Percentiles rank a stretch among this genome's conserved stretches.
phyloP scores from a whole-genome alignment of 35 echinoderm and acorn worm genomes.

The Apostichopus japonicus region DNA sequence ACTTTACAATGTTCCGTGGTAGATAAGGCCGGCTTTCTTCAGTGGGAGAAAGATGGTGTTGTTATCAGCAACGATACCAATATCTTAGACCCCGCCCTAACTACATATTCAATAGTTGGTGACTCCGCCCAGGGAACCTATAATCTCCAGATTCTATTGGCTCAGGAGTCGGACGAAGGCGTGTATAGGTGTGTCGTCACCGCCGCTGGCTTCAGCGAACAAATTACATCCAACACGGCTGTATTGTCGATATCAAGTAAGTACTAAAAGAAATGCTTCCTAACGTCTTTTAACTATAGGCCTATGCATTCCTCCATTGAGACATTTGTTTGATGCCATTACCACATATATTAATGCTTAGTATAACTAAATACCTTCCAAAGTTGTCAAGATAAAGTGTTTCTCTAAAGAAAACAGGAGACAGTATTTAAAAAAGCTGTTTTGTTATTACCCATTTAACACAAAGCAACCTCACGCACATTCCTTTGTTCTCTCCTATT shows the following conservation, averaged over 20 bases:
- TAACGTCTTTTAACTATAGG: too few species aligned
- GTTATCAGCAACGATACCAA: conserved; percentile 72
- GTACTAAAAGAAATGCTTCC: not conserved
- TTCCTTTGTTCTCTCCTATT: not conserved
- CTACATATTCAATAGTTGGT: conserved; percentile 75
- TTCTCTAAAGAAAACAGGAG: too few species aligned
- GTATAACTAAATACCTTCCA: too few species aligned
- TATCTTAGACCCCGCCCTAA: conserved; percentile 54
- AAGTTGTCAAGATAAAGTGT: too few species aligned
- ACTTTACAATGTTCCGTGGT: conserved; percentile 65
- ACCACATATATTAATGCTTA: too few species aligned
- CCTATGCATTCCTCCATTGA: too few species aligned
- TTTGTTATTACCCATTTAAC: too few species aligned
- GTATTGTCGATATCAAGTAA: conserved; percentile 64
- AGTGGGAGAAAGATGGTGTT: conserved; percentile 73
- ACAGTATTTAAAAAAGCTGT: too few species aligned
- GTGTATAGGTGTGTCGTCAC: conserved; percentile 75
- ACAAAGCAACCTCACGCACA: not conserved
- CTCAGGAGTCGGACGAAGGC: conserved; percentile 70
- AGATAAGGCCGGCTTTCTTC: conserved; percentile 75
- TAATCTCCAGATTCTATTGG: conserved; percentile 78
- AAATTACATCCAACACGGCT: conserved; percentile 62
- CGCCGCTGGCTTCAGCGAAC: conserved; percentile 49
- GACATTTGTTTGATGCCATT: too few species aligned
- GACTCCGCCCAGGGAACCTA: conserved; percentile 61